Percentiles rank a stretch among this genome's conserved stretches.
phyloP scores from a whole-genome alignment of 2,888 invertebrate genomes.

The Tenthredo scrophulariae region DNA sequence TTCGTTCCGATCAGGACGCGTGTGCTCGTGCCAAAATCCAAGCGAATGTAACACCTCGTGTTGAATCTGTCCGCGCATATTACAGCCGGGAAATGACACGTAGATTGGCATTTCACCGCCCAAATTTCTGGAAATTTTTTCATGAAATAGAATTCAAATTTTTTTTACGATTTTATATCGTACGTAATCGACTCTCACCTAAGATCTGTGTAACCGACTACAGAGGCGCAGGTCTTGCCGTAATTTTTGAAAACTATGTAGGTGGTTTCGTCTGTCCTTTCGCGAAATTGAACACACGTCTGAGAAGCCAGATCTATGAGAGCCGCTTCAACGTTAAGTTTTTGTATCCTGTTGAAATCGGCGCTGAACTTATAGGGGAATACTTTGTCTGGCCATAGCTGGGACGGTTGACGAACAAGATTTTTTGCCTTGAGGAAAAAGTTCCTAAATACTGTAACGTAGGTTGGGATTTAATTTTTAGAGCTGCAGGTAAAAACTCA shows the following conservation, averaged over 20 bases:
- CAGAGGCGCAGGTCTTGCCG: conserved; percentile 56
- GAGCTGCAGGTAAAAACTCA: not conserved
- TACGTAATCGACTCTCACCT: not conserved
- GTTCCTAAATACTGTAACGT: not conserved
- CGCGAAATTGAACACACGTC: conserved; percentile 61
- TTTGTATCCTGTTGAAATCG: conserved; percentile 58
- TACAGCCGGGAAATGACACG: conserved; percentile 65
- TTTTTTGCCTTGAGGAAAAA: conserved; percentile 54
- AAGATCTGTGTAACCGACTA: conserved; percentile 32
- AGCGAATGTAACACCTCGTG: conserved; percentile 71
- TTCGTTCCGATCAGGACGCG: conserved; percentile 68
- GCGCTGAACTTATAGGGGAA: conserved; percentile 62
- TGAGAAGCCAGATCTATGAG: conserved; percentile 59
- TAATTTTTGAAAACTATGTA: conserved; percentile 62
- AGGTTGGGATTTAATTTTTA: too few species aligned
- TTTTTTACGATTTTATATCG: not conserved
- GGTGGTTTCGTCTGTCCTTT: conserved; percentile 57
- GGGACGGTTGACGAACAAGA: conserved; percentile 58
- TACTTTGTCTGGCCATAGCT: conserved; percentile 62
- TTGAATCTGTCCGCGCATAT: conserved; percentile 67
- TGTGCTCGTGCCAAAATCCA: conserved; percentile 72
- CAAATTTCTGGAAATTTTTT: not conserved
- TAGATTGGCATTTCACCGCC: conserved; percentile 64
- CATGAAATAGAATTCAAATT: not conserved
- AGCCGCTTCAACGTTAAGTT: conserved; percentile 58